Percentiles rank a stretch among this genome's conserved stretches.
phyloP scores from a whole-genome alignment of 2,888 invertebrate species.

The Acholoe squamosa region DNA sequence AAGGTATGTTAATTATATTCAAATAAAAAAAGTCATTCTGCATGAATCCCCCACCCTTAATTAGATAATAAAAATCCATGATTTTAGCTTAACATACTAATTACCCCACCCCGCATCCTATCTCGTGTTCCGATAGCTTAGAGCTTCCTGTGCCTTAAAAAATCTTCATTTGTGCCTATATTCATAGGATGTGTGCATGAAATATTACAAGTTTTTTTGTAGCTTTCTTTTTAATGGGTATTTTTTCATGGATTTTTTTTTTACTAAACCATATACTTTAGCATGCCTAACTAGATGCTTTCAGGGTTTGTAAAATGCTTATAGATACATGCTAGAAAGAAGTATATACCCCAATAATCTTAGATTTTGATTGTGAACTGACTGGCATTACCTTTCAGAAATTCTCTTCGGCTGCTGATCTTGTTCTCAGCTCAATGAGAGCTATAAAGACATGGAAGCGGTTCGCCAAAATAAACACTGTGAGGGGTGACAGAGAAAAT shows the following conservation, averaged over 20 bases:
- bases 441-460: conserved; percentile 10
- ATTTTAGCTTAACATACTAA: no score
- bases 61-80: no score
- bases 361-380: background rate
- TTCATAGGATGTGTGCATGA: no score
- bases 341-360: no score
- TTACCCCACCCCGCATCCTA: no score
- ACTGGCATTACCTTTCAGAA: conserved; percentile 2
- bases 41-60: no score
- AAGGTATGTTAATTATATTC: conserved; percentile 73
- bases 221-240: no score
- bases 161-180: no score
- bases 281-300: background rate
- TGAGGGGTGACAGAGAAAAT: background rate
- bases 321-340: no score
- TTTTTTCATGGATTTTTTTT: background rate
- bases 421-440: conserved; percentile 15
- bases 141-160: no score
- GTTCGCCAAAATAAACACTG: background rate
- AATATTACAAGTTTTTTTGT: no score
- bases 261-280: background rate
- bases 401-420: conserved; percentile 5
- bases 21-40: background rate
- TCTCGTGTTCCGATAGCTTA: no score
- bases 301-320: background rate